phyloP scores from a whole-genome alignment of 2,113 vertebrate species.

The Ptilonorhynchus violaceus region DNA sequence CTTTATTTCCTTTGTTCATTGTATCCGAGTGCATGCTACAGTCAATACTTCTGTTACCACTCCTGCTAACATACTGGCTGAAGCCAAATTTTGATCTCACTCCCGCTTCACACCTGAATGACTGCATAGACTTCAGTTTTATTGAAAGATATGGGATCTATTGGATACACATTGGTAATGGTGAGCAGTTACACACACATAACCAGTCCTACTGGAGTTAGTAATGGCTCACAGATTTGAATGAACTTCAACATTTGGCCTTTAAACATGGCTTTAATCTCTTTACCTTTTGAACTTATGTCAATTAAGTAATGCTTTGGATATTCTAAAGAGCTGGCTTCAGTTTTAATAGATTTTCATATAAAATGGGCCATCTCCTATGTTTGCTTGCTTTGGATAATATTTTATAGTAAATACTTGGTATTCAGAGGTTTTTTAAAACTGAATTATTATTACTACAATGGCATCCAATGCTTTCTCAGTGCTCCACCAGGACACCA shows the following conservation, averaged over 20 bases:
- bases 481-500: neutral
- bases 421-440: neutral
- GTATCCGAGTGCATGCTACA: neutral
- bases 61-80: neutral
- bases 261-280: neutral
- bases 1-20: neutral
- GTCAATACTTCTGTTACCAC: neutral
- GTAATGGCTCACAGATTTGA: neutral
- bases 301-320: neutral
- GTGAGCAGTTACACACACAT: neutral
- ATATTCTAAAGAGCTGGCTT: neutral
- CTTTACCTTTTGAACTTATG: neutral
- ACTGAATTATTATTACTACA: neutral
- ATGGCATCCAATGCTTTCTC: neutral
- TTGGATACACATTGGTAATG: neutral
- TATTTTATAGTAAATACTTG: neutral
- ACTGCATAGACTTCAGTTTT: neutral
- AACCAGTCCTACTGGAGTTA: neutral
- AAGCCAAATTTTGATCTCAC: neutral
- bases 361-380: neutral
- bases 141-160: neutral
- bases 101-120: neutral
- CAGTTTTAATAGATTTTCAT: neutral
- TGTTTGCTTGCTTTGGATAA: neutral
- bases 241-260: neutral